A percentile compares a stretch with the other conserved stretches of the same genome.
Evolutionary conservation across 1,140 invertebrate species (phyloP).

Genomic region (Linepithema humile): DNA sequence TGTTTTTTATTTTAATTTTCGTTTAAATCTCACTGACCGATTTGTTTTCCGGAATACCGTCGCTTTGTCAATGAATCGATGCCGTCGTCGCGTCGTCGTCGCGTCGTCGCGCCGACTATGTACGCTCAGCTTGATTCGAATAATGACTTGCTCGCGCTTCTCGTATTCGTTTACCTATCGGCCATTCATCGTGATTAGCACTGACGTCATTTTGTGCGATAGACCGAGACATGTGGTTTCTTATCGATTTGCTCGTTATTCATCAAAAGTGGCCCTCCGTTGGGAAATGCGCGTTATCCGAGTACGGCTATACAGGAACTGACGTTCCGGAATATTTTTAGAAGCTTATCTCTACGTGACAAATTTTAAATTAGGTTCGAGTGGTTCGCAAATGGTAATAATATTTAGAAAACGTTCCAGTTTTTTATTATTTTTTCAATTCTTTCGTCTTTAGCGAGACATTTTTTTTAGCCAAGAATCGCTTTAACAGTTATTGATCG

Average conservation of each 20-base stretch:
- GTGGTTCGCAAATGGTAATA: too few species aligned
- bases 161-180: background rate
- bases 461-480: too few species aligned
- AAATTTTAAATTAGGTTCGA: too few species aligned
- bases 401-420: too few species aligned
- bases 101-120: constrained; percentile 10
- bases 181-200: constrained; percentile 29
- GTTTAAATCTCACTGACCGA: background rate
- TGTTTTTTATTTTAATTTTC: background rate
- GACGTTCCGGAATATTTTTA: background rate
- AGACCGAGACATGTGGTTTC: background rate
- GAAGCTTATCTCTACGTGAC: too few species aligned
- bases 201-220: background rate
- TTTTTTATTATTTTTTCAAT: too few species aligned
- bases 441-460: too few species aligned
- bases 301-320: background rate
- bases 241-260: constrained; percentile 33
- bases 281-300: constrained; percentile 62
- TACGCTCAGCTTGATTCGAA: constrained; percentile 3
- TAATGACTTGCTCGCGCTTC: constrained; percentile 14
- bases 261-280: background rate
- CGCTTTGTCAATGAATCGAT: background rate
- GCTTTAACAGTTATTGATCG: too few species aligned
- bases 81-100: background rate
- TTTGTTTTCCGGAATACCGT: background rate